These are phyloP conservation scores for Mesorhabditis sp. DNA, from an alignment of 2,888 invertebrate genomes.

Conservation along the genomic window DNA sequence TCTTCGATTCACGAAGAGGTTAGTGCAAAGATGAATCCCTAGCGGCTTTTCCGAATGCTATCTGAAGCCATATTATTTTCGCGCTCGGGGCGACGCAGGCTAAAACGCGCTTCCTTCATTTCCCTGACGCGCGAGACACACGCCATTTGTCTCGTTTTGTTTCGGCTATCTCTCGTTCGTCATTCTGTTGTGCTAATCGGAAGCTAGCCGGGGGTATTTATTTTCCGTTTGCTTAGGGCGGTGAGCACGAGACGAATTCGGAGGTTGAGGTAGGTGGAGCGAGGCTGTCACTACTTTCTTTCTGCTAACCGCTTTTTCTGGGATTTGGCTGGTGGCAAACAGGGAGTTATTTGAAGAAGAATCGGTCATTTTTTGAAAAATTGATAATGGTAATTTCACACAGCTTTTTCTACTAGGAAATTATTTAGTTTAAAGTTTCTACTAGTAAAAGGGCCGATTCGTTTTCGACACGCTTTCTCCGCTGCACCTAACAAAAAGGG, in stretches of 20 bases:
- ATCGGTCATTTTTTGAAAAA: background rate
- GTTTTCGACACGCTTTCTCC: slow-evolving; percentile 1
- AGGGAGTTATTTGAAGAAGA: background rate
- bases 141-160: background rate
- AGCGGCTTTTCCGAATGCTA: no score
- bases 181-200: background rate
- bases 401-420: no score
- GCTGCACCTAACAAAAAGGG: background rate
- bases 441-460: no score
- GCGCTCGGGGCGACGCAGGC: no score
- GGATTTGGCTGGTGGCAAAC: background rate
- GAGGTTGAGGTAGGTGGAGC: slow-evolving; percentile 7
- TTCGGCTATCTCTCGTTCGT: background rate
- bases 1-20: slow-evolving; percentile 58
- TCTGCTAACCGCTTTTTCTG: background rate
- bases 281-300: background rate
- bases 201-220: background rate
- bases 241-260: background rate
- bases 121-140: background rate
- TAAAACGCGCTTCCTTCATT: no score
- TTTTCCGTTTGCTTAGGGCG: background rate
- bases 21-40: no score
- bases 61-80: no score
- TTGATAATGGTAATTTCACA: no score
- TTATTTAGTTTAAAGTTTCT: no score